Conservation (phyloP, 2,113 vertebrate species). For the Labrus mixtus region DNA sequence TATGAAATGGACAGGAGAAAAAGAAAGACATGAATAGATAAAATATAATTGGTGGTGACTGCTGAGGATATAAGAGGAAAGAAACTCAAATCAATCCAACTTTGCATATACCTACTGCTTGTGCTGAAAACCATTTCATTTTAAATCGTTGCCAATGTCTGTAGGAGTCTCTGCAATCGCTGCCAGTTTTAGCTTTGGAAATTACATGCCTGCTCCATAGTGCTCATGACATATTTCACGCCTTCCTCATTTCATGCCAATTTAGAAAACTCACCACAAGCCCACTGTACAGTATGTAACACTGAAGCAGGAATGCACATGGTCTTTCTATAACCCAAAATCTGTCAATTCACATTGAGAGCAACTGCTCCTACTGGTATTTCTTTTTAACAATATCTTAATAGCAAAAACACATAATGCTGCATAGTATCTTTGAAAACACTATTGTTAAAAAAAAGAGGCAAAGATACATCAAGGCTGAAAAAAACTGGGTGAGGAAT, state of each 20-base stretch:
- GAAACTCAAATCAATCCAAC: conserved; percentile 1
- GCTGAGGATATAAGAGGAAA: not conserved
- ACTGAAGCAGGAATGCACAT: not conserved
- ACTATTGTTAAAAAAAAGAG: no score
- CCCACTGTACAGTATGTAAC: not conserved
- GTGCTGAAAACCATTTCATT: not conserved
- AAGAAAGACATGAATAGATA: not conserved
- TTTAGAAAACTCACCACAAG: not conserved
- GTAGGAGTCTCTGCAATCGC: not conserved
- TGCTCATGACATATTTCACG: conserved; percentile 15
- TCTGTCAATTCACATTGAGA: not conserved
- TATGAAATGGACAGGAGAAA: conserved; percentile 10
- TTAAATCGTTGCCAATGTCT: not conserved
- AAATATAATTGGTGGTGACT: not conserved
- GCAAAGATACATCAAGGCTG: no score
- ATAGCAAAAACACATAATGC: no score
- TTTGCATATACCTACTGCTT: not conserved
- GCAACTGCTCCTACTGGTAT: not conserved
- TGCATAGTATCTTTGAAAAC: no score
- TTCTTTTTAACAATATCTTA: not conserved
- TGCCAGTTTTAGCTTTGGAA: conserved; percentile 5
- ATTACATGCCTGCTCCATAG: not conserved
- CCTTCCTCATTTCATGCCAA: not conserved
- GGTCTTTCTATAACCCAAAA: conserved; percentile 14
- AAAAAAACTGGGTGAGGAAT: no score